Evolutionary conservation across 2,888 invertebrate genomes (phyloP), one percentile per base, ranked within the genome.

Genomic region (Lucinisca nassula): DNA sequence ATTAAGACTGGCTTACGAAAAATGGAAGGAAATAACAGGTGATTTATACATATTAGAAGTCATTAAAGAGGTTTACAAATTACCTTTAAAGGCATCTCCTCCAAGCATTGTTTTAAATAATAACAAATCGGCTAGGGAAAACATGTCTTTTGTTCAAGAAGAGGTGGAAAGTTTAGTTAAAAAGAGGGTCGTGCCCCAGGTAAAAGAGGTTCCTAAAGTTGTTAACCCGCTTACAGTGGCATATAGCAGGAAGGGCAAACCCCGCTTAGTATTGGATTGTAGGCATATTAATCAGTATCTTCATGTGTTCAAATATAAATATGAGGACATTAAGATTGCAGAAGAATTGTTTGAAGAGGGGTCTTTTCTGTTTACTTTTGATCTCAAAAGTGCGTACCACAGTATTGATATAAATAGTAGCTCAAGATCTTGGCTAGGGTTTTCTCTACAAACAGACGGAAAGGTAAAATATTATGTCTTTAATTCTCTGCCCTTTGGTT

Each of bases 201-300:
- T 79, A 0, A 10, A 35, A 1, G 17, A 35, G 24, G 40, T n/a
- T 27, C 87, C 88, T 8, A 14, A 75, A 17, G 83, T 90, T 24
- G 75, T 88, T 4, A 80, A 89, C 77, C 76, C 85, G 24, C 61
- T 87, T 6, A 90, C 88, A 12, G 87, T 90, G 14, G 87, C 84
- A 17, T 87, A n/a, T n/a, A 79, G 30, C 30, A 74, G 24, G 45
- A 49, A 24, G 4, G 80, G 81, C 8, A 85, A 85, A 27, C 79
- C 79, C 32, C 58, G 78, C 17, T 67, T 82, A 8, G 82, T 82
- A 12, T 40, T 87, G 32, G 85, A 90, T 45, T 88, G 82, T 72
- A 74, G 82, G 37, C 82, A 88, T 45, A 84, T 85, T n/a, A 88
- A 85, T 72, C 37, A 51, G 14, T 45, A 49, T 73, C 51, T 88